phyloP scores from a whole-genome alignment of 1,140 invertebrate genomes.

The Bombus pascuorum region DNA sequence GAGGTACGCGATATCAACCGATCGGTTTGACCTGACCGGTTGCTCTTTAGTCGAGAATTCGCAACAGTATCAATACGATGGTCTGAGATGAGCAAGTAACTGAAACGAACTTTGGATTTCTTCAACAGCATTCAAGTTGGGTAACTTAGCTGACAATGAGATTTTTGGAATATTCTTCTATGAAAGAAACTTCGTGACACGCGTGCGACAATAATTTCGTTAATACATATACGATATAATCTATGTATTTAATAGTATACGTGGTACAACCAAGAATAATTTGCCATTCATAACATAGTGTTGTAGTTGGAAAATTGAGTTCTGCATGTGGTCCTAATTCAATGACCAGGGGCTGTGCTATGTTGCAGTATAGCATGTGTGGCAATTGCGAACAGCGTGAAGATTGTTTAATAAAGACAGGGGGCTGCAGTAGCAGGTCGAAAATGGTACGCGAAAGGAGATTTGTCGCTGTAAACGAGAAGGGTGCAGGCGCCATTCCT shows the following conservation, averaged over 20 bases:
- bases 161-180: no score
- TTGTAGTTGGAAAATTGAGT: neutral
- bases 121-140: no score
- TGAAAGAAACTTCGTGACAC: no score
- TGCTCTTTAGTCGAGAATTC: no score
- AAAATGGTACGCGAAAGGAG: constrained; percentile 1
- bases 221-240: neutral
- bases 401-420: constrained; percentile 6
- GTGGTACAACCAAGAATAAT: no score
- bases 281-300: neutral
- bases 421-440: neutral
- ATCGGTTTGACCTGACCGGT: no score
- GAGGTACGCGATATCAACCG: no score
- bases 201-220: neutral
- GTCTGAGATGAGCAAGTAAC: no score
- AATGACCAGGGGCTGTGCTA: neutral
- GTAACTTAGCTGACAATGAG: no score
- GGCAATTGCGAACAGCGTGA: neutral
- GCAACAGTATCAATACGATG: no score
- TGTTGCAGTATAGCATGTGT: neutral
- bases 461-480: neutral
- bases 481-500: neutral
- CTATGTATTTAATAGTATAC: neutral
- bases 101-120: no score
- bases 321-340: neutral